phyloP scores from a whole-genome alignment of 2,797 vertebrate species.

The Chrysolophus pictus region DNA sequence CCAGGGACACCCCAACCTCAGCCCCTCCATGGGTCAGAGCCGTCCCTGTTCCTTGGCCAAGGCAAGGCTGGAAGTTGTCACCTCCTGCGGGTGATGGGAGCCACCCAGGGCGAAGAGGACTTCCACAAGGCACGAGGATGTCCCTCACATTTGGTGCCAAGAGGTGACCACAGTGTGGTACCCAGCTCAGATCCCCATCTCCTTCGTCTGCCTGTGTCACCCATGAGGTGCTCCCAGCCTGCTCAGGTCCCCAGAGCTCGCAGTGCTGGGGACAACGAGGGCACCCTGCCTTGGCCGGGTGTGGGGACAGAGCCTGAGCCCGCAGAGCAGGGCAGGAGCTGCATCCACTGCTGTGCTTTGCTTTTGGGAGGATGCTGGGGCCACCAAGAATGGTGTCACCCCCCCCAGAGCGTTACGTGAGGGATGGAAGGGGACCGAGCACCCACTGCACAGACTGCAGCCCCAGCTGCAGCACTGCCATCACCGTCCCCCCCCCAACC shows the following conservation, averaged over 20 bases:
- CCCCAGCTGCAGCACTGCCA: not conserved
- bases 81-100: not conserved
- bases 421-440: not conserved
- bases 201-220: accelerated
- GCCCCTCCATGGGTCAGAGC: not conserved
- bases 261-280: not conserved
- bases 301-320: not conserved
- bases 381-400: not conserved
- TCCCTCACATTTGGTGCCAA: not conserved
- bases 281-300: accelerated
- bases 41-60: accelerated
- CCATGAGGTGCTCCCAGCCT: not conserved
- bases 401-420: accelerated
- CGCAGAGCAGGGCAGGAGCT: accelerated
- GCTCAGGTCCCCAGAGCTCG: accelerated
- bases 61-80: not conserved
- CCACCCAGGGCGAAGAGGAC: not conserved
- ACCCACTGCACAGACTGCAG: accelerated
- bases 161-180: not conserved
- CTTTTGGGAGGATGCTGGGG: not conserved
- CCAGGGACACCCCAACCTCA: accelerated
- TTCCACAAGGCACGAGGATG: too few species aligned
- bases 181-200: not conserved
- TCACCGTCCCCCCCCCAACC: accelerated
- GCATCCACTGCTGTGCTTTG: not conserved